Base-by-base conservation (phyloP, 2,888 invertebrate species). In the Coenonympha arcania region DNA sequence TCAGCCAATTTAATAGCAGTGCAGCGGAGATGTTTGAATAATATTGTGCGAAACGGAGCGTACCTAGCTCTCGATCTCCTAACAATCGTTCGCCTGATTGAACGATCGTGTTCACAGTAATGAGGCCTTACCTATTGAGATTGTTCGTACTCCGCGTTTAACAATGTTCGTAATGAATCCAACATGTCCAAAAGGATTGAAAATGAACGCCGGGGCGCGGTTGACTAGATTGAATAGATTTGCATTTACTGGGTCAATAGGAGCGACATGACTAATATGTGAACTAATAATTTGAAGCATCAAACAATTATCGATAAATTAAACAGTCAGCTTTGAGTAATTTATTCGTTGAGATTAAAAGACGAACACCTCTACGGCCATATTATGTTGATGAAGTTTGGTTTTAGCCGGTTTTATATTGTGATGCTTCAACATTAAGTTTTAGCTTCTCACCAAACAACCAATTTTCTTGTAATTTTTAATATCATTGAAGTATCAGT, bases 21-120 rank as follows among this genome's bases (percentile, higher is more conserved):
- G 58, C 57, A 57, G 39, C 16, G 60, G 57, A 56, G 60, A 61
- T 55, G 59, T 60, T 60, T 61, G 60, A 61, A 58, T 60, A 63
- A 69, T 73, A 68, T 66, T 71, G 78, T 76, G 73, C 71, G 72
- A 81, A 79, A 69, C 71, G 61, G 69, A 69, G 71, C 67, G 64
- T 64, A n/a, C n/a, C n/a, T n/a, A 68, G 71, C 73, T 73, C 78
- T 77, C 73, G 74, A 78, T 77, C 74, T 58, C 53, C 58, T 65
- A 73, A 76, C 77, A 79, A 77, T 77, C 66, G 65, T 45, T 56
- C 52, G 54, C 62, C 62, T 79, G 78, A 78, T 79, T 79, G 76
- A 74, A 63, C 63, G 66, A 68, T 74, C 78, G 75, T 75, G 76
- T 74, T 69, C 68, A 59, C 54, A 59, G 65, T 79, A 79, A 79